phyloP scores from a whole-genome alignment of 2,113 vertebrate genomes.

The Fukomys damarensis region DNA sequence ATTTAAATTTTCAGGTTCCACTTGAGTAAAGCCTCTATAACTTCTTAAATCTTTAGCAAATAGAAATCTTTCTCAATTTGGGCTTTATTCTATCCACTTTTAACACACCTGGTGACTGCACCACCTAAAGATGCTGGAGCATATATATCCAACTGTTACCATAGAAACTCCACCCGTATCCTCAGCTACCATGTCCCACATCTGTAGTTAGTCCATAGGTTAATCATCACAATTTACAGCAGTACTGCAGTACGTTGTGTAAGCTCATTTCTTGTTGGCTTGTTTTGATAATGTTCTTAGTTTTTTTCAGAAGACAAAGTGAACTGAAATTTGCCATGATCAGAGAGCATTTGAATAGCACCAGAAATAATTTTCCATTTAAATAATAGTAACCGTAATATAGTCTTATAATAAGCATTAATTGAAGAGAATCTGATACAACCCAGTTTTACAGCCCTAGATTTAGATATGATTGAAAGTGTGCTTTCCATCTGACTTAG shows the following conservation, averaged over 20 bases:
- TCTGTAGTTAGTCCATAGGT: conserved; percentile 71
- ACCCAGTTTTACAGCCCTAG: background rate
- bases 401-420: background rate
- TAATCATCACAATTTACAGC: conserved; percentile 69
- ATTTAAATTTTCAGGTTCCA: conserved; percentile 31
- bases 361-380: background rate
- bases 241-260: conserved; percentile 1
- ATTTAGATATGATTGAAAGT: conserved; percentile 5
- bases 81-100: conserved; percentile 56
- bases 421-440: background rate
- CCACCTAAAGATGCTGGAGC: background rate
- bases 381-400: background rate
- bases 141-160: conserved; percentile 63
- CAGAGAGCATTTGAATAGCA: background rate
- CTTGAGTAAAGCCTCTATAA: conserved; percentile 38
- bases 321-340: conserved; percentile 29
- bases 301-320: conserved; percentile 24
- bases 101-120: conserved; percentile 50
- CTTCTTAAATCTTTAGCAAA: conserved; percentile 40
- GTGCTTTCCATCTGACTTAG: background rate
- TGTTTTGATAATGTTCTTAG: conserved; percentile 54
- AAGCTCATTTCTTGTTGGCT: background rate
- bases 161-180: conserved; percentile 65
- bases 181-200: conserved; percentile 57
- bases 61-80: conserved; percentile 28